Evolutionary conservation across 2,888 invertebrate genomes (phyloP), one percentile per base, ranked within the genome.

Genomic region (Leptura quadrifasciata): DNA sequence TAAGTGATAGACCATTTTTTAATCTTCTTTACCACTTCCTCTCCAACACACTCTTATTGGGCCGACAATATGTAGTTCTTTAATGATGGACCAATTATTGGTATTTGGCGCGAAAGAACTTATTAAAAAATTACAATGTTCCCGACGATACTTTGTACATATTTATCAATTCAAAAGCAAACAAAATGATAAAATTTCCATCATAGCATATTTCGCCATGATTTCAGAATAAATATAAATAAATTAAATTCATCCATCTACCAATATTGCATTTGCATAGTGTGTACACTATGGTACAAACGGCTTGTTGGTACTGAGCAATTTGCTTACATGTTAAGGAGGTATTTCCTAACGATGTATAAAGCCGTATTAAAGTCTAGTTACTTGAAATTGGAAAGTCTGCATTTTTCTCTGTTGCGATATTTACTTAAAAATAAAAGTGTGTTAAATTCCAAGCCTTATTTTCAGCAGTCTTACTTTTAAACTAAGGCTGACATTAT

Each of bases 371-470:
- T 47, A 47, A 47, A 39, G 35, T 12, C 63, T 58, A 70, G 24
- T n/a, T 18, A 17, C 31, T 64, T 65, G 65, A 27, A 72, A 72
- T 75, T 75, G 67, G 67, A 75, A 75, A 75, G 71, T 72, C 57
- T 24, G 27, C 52, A 61, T 70, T 70, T 75, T 69, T 75, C 64
- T 1, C 54, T 52, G 60, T 74, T 61, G 27, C 67, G 67, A 57
- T 68, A 61, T 27, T 61, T 17, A 10, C 31, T 10, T 17, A 35
- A 17, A 61, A 9, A 27, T 24, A 24, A 31, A 60, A 35, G 61
- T 61, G 17, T 61, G 61, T 61, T 61, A 61, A 61, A 61, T 31
- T 61, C 57, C 57, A 12, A 39, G 47, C 47, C 57, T 57, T 57
- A 21, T 57, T 57, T 57, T 20, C 57, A 57, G 21, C 57, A 8